Base-by-base conservation (phyloP, 2,888 invertebrate genomes). In the Crematogaster levior region DNA sequence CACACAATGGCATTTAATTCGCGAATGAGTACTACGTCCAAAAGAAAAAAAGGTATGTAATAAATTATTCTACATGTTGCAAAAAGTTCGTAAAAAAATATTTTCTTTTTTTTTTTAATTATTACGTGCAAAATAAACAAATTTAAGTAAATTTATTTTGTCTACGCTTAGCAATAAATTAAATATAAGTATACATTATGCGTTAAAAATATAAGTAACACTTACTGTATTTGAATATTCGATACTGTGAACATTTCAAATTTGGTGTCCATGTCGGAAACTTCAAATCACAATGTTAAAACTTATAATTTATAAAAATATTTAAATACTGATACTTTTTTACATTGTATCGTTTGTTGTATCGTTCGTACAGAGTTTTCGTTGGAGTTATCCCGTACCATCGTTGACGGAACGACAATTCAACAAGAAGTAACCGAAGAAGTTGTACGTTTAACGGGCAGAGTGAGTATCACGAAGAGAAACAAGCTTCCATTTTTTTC, bases 1-100 rank as follows among this genome's bases (percentile, higher is more conserved):
- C 81, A 24, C 80, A 91, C 84, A 85, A 93, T 93, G 93, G 92
- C 93, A 83, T 90, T 88, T 83, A 91, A 87, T 86, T 92, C 92
- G 84, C 88, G 90, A 81, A 88, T 88, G 72, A 86, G 85, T 83
- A 83, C 89, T 79, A 87, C 90, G 48, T 90, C 87, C 21, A 92
- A 92, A 87, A 85, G 91, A 84, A 93, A 92, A 90, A 90, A 91
- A 91, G 93, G 93, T 91, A 86, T 79, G 30, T 65, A 21, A 18
- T 61, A 27, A 34, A 34, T 27, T 37, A 7, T 53, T 34, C 18
- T n/a, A 37, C 7, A 24, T 37, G 4, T 43, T 37, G 15, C 24
- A 18, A n/a, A n/a, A n/a, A n/a, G n/a, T n/a, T n/a, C n/a, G n/a
- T n/a, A n/a, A 30, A 77, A 60, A 51, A 6, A 46, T 56, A 15